These are phyloP conservation scores for Corythucha ciliata DNA, from an alignment of 2,888 invertebrate species.

Conservation along the genomic window DNA sequence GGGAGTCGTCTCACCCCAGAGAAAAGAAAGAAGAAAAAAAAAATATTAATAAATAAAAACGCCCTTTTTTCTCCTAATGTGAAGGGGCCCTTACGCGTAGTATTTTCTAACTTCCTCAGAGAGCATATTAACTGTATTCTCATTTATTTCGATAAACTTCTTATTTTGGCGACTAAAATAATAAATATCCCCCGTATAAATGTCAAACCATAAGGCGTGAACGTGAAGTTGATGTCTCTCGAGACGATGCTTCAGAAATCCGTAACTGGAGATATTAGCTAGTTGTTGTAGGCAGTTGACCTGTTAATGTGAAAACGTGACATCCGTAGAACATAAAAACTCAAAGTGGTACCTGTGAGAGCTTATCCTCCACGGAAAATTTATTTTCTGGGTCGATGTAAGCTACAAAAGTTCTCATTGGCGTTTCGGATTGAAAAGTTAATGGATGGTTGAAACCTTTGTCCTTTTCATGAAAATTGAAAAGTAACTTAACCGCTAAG, in stretches of 20 bases:
- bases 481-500: too few species aligned
- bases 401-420: conserved; percentile 78
- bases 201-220: conserved; percentile 95
- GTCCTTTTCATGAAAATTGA: background rate
- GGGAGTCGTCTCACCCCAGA: too few species aligned
- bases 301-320: conserved; percentile 80
- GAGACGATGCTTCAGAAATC: conserved; percentile 73
- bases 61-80: too few species aligned
- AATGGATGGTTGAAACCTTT: conserved; percentile 54
- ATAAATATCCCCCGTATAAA: conserved; percentile 91
- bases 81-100: conserved; percentile 61
- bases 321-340: conserved; percentile 73
- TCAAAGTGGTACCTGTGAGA: conserved; percentile 92
- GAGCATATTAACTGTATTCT: conserved; percentile 63
- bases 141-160: conserved; percentile 76
- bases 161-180: conserved; percentile 84
- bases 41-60: too few species aligned
- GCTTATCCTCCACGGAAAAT: conserved; percentile 80
- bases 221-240: conserved; percentile 75
- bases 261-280: conserved; percentile 86
- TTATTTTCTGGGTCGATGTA: conserved; percentile 88
- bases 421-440: conserved; percentile 77
- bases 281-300: conserved; percentile 84
- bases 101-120: conserved; percentile 67
- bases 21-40: too few species aligned